A percentile compares a stretch with the other conserved stretches of the same genome.
Evolutionary conservation across 35 echinoderm and acorn worm species (phyloP).

Genomic region (Lytechinus variegatus): DNA sequence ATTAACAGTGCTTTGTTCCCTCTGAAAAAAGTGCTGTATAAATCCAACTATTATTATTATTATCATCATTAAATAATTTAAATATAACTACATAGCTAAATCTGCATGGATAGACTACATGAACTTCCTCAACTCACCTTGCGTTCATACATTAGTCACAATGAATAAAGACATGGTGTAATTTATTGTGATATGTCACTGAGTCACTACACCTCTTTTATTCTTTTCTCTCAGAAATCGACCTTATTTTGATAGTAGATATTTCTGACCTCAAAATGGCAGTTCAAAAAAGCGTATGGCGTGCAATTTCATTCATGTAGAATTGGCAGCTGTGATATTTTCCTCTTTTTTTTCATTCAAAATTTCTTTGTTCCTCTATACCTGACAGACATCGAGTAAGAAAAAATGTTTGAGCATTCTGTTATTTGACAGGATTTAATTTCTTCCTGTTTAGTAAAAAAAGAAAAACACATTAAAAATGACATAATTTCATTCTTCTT

Average conservation of each 20-base stretch:
- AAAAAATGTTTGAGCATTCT: too few relatives aligned
- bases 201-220: neutral
- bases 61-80: neutral
- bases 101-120: neutral
- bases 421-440: too few relatives aligned
- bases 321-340: neutral
- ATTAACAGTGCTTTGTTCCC: too few relatives aligned
- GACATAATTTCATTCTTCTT: too few relatives aligned
- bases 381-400: neutral
- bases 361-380: neutral
- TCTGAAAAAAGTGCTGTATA: too few relatives aligned
- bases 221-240: neutral
- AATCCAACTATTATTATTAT: neutral
- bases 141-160: neutral
- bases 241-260: neutral
- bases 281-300: neutral
- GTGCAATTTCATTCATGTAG: neutral
- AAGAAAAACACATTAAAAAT: too few relatives aligned
- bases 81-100: neutral
- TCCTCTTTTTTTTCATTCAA: neutral
- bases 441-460: too few relatives aligned
- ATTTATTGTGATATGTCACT: constrained; percentile 1
- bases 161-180: neutral
- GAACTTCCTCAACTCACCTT: neutral
- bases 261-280: neutral